Base-by-base conservation (phyloP, 2,888 invertebrate species). In the Osmoderma eremita region DNA sequence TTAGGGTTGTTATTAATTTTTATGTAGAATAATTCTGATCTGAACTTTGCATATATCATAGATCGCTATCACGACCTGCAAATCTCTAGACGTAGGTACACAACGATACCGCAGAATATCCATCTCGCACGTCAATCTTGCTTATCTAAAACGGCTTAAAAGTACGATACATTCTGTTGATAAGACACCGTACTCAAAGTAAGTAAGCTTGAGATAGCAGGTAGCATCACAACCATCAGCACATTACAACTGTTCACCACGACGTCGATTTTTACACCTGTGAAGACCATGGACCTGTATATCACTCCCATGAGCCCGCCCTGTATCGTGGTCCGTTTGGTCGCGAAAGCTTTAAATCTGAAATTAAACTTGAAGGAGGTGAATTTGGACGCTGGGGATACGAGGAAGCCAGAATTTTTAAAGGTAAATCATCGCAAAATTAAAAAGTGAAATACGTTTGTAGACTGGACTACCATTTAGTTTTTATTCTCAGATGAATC, bases 401-500 rank as follows among this genome's bases (percentile, higher is more conserved):
- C 91, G 30, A 75, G 89, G 67, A 89, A 86, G 67, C 90, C 91
- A 0, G 91, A 91, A 76, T 92, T 85, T 76, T 0, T 91, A 48
- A 90, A 90, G 85, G 89, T 88, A 82, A 77, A 4, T 3, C 1
- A 12, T 15, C 2, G n/a, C n/a, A n/a, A n/a, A n/a, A n/a, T n/a
- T n/a, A n/a, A 36, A 36, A 6, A 51, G 13, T 24, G 5, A 15
- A 30, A 30, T n/a, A 10, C 5, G 18, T 49, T 8, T 17, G 12
- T 17, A 20, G 1, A 50, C 13, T 15, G 1, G 10, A 8, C 36
- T 53, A 17, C 3, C 13, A 12, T 4, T 2, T 15, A 5, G 13
- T 48, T 45, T 73, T 73, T 65, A 67, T 79, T 80, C n/a, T 3
- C 81, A 92, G 92, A 81, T 93, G 49, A 94, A 93, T 80, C 93